Percentiles rank a stretch among this genome's conserved stretches.
phyloP scores from a whole-genome alignment of 2,113 vertebrate genomes.

The Eulemur macaco region DNA sequence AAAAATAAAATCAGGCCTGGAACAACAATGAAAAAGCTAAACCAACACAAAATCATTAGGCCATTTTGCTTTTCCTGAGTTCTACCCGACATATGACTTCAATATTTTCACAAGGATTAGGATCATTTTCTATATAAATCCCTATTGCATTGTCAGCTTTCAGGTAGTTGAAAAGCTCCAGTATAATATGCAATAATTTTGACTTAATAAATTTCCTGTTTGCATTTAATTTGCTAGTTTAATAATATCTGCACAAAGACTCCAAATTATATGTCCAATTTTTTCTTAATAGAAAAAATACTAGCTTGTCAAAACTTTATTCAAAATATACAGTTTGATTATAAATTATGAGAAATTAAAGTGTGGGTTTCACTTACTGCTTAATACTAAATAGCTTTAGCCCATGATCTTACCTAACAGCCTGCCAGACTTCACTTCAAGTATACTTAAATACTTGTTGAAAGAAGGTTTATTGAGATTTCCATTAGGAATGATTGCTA shows the following conservation, averaged over 20 bases:
- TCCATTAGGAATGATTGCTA: not conserved
- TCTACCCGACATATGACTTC: not conserved
- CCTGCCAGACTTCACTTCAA: constrained; percentile 40
- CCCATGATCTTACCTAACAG: not conserved
- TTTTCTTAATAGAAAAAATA: constrained; percentile 55
- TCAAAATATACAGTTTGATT: not conserved
- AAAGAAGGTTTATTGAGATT: constrained; percentile 37
- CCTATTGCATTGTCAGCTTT: constrained; percentile 14
- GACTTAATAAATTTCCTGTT: constrained; percentile 32
- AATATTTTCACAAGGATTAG: constrained; percentile 58
- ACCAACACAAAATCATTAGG: constrained; percentile 23
- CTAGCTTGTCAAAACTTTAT: constrained; percentile 6
- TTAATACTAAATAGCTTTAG: constrained; percentile 24
- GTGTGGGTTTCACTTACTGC: constrained; percentile 24
- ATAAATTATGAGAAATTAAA: constrained; percentile 42
- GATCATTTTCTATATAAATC: constrained; percentile 48
- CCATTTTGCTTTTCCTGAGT: constrained; percentile 60
- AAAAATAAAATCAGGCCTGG: not conserved
- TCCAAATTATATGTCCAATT: not conserved
- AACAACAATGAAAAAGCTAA: constrained; percentile 62
- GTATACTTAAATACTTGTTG: constrained; percentile 33
- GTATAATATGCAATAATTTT: not conserved
- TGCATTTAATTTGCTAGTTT: constrained; percentile 30
- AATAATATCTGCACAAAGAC: not conserved
- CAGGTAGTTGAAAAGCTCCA: constrained; percentile 19